Base-by-base conservation (phyloP, 2,888 invertebrate species). In the Drosophila kokeensis region DNA sequence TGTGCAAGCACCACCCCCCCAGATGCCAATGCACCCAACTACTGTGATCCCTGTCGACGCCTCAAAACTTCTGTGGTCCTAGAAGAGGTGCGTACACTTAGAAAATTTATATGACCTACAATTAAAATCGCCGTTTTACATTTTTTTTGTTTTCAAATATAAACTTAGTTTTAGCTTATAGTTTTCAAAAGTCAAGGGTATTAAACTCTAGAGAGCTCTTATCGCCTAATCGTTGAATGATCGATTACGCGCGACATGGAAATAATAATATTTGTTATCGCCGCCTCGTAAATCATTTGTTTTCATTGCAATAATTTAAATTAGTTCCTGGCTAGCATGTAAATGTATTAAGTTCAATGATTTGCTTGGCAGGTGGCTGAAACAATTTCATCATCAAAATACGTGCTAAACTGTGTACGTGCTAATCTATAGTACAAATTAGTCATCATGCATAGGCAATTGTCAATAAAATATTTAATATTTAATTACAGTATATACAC, bases 1-100 rank as follows among this genome's bases (percentile, higher is more conserved):
- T 86, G 88, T 40, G 45, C 49, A 38, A 81, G 73, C 29, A 38
- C 15, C 36, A 70, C 80, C 0, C 81, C 87, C 0, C 49, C 57
- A 0, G 76, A 60, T 7, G 53, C 38, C 4, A 34, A 38, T 11
- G 72, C 48, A 0, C 21, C 45, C 3, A 61, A 76, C 36, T 74
- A 66, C 36, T 82, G 83, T 50, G 85, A 89, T 68, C 83, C 87
- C 8, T 87, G 87, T 58, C 60, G 61, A 0, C 73, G 82, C 0
- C 50, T 78, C 0, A 78, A 76, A 30, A 87, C 87, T 0, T 89
- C 87, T 0, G 71, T 87, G 24, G 76, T 83, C 1, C 30, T 87
- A n/a, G 89, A 87, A 61, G 87, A 87, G 84, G 86, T 88, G 40
- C 1, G 67, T 59, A 5, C 2, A 13, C 8, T 3, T 24, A 2